These are phyloP conservation scores for Sternarchorhynchus goeldii DNA, from an alignment of 2,797 vertebrate genomes.

Conservation along the genomic window DNA sequence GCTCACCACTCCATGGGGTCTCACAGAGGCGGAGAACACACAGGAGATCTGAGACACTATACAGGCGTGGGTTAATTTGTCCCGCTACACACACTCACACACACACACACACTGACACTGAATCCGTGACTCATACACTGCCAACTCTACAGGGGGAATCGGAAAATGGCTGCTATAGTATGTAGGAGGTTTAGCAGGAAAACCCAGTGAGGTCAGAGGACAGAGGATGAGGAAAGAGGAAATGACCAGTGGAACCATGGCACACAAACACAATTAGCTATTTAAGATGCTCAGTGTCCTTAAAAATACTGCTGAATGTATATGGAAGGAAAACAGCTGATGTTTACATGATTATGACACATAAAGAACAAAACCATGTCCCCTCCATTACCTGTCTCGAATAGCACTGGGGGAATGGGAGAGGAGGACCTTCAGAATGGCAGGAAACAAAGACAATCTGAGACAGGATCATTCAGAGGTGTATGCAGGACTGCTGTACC, in stretches of 20 bases:
- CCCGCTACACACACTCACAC: conserved; percentile 6
- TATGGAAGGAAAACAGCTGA: conserved; percentile 4
- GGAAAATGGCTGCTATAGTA: conserved; percentile 36
- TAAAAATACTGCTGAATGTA: not conserved
- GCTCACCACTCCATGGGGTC: not conserved
- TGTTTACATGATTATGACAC: conserved; percentile 23
- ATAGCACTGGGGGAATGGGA: not conserved
- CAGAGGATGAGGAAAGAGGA: conserved; percentile 21
- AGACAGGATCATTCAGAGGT: not conserved
- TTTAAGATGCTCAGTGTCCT: not conserved
- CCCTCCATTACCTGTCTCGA: not conserved
- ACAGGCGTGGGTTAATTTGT: conserved; percentile 5
- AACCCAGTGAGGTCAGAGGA: conserved; percentile 15
- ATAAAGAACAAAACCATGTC: conserved; percentile 10
- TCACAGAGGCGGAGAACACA: not conserved
- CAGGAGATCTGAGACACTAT: conserved; percentile 7
- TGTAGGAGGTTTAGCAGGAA: conserved; percentile 21
- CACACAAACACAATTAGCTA: not conserved
- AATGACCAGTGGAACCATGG: conserved; percentile 13
- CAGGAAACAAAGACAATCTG: not conserved
- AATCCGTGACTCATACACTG: not conserved
- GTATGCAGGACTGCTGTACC: not conserved
- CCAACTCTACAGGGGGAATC: conserved; percentile 11
- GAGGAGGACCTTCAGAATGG: not conserved
- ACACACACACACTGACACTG: conserved; percentile 4